These are phyloP conservation scores for Phrynocephalus forsythii DNA, from an alignment of 2,797 vertebrate species.

Conservation along the genomic window DNA sequence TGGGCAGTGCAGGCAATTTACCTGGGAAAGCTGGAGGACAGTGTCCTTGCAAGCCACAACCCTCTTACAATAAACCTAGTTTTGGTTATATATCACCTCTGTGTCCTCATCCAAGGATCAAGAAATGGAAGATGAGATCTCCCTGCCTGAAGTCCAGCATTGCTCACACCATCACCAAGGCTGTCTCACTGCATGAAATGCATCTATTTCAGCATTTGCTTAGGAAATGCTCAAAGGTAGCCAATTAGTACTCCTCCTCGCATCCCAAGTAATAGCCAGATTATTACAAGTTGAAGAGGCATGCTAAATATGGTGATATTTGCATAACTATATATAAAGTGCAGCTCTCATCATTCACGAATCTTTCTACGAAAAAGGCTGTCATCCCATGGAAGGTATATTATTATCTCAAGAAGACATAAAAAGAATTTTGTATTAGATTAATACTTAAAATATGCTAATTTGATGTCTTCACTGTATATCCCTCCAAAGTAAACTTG, in stretches of 20 bases:
- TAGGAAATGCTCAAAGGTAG: not conserved
- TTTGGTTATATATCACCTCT: no score
- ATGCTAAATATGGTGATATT: conserved; percentile 36
- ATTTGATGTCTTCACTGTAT: conserved; percentile 56
- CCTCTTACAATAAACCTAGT: no score
- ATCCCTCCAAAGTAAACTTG: conserved; percentile 62
- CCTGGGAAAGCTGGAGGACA: no score
- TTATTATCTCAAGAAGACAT: conserved; percentile 63
- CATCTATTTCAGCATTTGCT: not conserved
- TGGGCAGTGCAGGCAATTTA: no score
- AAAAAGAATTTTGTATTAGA: conserved; percentile 68
- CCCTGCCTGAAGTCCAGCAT: not conserved
- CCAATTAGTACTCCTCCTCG: not conserved
- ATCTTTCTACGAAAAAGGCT: conserved; percentile 32
- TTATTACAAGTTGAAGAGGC: conserved; percentile 52
- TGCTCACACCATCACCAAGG: no score
- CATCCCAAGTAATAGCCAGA: conserved; percentile 28
- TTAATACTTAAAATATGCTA: conserved; percentile 73
- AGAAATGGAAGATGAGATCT: no score
- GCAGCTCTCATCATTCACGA: not conserved
- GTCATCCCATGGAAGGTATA: conserved; percentile 49
- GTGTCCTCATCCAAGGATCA: no score
- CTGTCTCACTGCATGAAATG: not conserved
- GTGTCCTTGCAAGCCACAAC: no score
- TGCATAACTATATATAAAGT: not conserved